A percentile compares a stretch with the other conserved stretches of the same genome.
phyloP scores from a whole-genome alignment of 1,140 invertebrate genomes.

The Gryon sp. region DNA sequence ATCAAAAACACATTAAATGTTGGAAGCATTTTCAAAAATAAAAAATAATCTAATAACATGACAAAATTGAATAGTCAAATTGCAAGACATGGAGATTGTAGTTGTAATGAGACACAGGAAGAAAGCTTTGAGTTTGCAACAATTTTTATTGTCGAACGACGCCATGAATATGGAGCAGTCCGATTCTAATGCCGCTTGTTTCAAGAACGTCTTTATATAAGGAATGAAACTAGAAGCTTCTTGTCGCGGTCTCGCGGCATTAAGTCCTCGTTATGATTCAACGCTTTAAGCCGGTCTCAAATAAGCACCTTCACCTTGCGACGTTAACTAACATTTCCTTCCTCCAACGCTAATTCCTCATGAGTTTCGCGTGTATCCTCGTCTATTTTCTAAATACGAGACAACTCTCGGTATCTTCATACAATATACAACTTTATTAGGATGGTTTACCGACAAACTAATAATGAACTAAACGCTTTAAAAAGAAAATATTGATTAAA shows the following conservation, averaged over 20 bases:
- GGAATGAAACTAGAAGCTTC: slow-evolving; percentile 70
- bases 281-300: slow-evolving; percentile 75
- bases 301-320: slow-evolving; percentile 62
- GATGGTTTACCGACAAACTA: slow-evolving; percentile 41
- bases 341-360: slow-evolving; percentile 69
- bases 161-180: slow-evolving; percentile 71
- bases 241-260: slow-evolving; percentile 73
- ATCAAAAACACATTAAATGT: too few relatives aligned
- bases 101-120: slow-evolving; percentile 62
- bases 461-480: slow-evolving; percentile 37
- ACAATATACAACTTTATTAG: slow-evolving; percentile 56
- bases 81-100: slow-evolving; percentile 50
- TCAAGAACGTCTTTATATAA: slow-evolving; percentile 64
- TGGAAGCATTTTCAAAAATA: too few relatives aligned
- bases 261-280: slow-evolving; percentile 79
- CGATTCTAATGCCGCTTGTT: slow-evolving; percentile 65
- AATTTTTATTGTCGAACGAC: slow-evolving; percentile 67
- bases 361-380: slow-evolving; percentile 64
- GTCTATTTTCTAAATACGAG: slow-evolving; percentile 67
- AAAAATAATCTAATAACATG: too few relatives aligned
- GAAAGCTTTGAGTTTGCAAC: slow-evolving; percentile 58
- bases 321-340: slow-evolving; percentile 44
- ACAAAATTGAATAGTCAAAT: slow-evolving; percentile 49
- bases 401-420: slow-evolving; percentile 40
- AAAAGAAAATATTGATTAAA: too few relatives aligned